A percentile compares a stretch with the other conserved stretches of the same genome.
These are phyloP conservation scores for Pseudopipra pipra DNA, from an alignment of 2,113 vertebrate genomes.

Conservation along the genomic window DNA sequence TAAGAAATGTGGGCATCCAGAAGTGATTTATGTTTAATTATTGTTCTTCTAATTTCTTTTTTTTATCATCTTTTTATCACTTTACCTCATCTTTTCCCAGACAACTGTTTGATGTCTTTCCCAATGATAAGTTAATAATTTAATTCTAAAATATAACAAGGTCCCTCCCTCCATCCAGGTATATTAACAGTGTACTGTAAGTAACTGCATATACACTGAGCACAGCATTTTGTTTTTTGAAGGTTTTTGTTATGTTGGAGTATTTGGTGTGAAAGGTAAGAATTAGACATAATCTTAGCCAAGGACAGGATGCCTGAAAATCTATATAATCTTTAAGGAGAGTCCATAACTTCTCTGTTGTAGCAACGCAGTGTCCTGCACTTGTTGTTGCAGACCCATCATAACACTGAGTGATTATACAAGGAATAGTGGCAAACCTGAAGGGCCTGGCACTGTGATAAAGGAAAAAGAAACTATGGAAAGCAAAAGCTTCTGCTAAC, in stretches of 20 bases:
- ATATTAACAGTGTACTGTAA: neutral
- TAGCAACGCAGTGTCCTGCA: neutral
- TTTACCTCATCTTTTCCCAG: neutral
- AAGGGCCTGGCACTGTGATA: neutral
- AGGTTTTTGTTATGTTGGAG: neutral
- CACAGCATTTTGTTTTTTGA: too few species aligned
- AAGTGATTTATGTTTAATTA: neutral
- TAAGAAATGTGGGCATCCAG: neutral
- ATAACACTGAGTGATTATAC: neutral
- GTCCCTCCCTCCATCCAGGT: neutral
- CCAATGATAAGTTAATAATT: neutral
- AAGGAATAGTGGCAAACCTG: neutral
- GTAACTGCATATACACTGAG: neutral
- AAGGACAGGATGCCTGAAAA: neutral
- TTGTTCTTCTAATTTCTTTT: neutral
- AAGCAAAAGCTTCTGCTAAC: neutral
- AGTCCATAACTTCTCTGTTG: neutral
- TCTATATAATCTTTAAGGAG: neutral
- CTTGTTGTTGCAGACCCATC: neutral
- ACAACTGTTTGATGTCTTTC: neutral
- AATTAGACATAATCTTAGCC: neutral
- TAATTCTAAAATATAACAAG: neutral
- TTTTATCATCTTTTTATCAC: neutral
- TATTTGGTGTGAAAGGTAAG: neutral
- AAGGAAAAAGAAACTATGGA: neutral